Percentiles rank a stretch among this genome's conserved stretches.
These are phyloP conservation scores for Saccostrea cuccullata DNA, from an alignment of 1,140 invertebrate species.

Conservation along the genomic window DNA sequence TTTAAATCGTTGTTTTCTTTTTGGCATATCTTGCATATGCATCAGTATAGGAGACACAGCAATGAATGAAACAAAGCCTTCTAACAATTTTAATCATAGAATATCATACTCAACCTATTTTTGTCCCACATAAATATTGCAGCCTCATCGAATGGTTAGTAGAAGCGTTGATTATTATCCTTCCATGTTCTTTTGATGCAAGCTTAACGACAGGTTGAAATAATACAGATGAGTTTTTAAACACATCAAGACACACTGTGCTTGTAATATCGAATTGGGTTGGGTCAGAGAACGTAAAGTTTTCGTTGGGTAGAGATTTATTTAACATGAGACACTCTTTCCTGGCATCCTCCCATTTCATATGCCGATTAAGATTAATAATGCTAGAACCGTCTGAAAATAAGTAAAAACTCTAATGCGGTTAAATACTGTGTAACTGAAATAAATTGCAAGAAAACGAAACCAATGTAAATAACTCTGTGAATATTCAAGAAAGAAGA, in stretches of 20 bases:
- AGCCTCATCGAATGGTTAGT: too few relatives aligned
- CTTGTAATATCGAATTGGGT: not conserved
- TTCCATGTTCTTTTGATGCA: not conserved
- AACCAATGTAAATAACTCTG: too few relatives aligned
- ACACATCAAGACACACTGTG: not conserved
- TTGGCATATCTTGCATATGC: too few relatives aligned
- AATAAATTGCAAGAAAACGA: too few relatives aligned
- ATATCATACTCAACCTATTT: too few relatives aligned
- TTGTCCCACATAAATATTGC: too few relatives aligned
- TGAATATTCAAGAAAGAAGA: too few relatives aligned
- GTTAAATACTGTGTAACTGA: too few relatives aligned
- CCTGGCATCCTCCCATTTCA: not conserved
- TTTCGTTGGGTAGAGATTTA: not conserved
- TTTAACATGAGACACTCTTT: not conserved
- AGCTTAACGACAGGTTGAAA: not conserved
- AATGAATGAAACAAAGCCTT: too few relatives aligned
- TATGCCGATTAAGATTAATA: not conserved
- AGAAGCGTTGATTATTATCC: not conserved
- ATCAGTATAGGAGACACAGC: too few relatives aligned
- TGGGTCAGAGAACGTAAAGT: not conserved
- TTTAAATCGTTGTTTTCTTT: too few relatives aligned
- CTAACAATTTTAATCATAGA: too few relatives aligned
- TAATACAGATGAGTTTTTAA: not conserved
- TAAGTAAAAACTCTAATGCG: not conserved
- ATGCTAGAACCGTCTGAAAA: not conserved